Percentiles rank a stretch among this genome's conserved stretches.
These are phyloP conservation scores for Choristoneura rosaceana DNA, from an alignment of 2,888 invertebrate genomes.

Conservation along the genomic window DNA sequence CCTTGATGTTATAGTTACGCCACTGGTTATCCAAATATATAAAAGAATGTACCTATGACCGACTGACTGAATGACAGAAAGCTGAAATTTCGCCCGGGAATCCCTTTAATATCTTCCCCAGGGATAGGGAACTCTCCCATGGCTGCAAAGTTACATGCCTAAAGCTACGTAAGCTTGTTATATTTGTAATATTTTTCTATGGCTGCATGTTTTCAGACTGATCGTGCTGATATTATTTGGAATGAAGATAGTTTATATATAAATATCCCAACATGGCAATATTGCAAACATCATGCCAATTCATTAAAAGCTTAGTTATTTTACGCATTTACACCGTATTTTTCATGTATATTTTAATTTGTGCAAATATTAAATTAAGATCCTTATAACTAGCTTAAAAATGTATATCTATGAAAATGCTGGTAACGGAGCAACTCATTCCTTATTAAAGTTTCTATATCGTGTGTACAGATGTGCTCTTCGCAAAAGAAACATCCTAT, in stretches of 20 bases:
- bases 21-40: too few relatives aligned
- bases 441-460: constrained; percentile 47
- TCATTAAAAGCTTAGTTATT: not conserved
- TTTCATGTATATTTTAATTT: not conserved
- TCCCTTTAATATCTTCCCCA: too few relatives aligned
- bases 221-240: constrained; percentile 17
- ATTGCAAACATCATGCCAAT: not conserved
- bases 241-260: not conserved
- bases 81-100: too few relatives aligned
- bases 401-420: constrained; percentile 58
- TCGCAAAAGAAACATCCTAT: constrained; percentile 29
- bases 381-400: constrained; percentile 58
- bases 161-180: not conserved
- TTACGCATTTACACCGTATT: constrained; percentile 3
- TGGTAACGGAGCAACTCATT: constrained; percentile 73
- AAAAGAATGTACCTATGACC: too few relatives aligned
- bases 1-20: too few relatives aligned
- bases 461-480: constrained; percentile 39
- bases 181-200: not conserved
- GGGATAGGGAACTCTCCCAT: too few relatives aligned
- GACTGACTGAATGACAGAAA: too few relatives aligned
- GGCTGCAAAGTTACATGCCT: too few relatives aligned
- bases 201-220: constrained; percentile 15
- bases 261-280: not conserved
- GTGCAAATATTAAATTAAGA: constrained; percentile 18